Evolutionary conservation across 2,797 vertebrate species (phyloP).

Genomic region (Lophura swinhoii): DNA sequence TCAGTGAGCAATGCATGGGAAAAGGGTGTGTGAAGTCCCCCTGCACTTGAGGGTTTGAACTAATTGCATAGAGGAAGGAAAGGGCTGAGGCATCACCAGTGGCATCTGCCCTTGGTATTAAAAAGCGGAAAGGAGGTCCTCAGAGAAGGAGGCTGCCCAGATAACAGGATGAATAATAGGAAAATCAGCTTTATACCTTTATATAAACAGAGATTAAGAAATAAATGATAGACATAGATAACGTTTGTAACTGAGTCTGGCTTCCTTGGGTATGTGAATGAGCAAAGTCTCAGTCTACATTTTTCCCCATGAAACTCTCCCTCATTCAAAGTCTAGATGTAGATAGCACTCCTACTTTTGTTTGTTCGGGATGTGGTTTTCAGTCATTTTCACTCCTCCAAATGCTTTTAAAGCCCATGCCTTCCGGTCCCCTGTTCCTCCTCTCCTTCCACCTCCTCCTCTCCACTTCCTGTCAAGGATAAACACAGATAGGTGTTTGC

Average conservation of each 20-base stretch:
- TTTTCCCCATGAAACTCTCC: background rate
- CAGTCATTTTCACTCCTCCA: background rate
- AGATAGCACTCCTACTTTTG: background rate
- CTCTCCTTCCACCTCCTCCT: background rate
- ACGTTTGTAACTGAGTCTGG: background rate
- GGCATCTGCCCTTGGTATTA: background rate
- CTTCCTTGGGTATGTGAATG: background rate
- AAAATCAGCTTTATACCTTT: background rate
- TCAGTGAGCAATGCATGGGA: background rate
- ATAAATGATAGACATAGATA: background rate
- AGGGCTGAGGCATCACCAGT: background rate
- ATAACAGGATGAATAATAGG: background rate
- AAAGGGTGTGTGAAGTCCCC: background rate
- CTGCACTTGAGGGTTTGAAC: background rate
- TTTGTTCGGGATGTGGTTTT: background rate
- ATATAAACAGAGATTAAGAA: background rate
- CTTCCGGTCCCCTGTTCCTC: background rate
- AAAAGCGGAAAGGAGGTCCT: background rate
- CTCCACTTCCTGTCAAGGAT: background rate
- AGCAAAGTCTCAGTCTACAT: background rate
- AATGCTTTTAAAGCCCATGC: background rate
- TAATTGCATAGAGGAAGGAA: background rate
- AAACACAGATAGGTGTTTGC: fast-evolving
- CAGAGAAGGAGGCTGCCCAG: background rate
- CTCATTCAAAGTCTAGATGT: fast-evolving